Evolutionary conservation across 2,888 invertebrate genomes (phyloP).

Genomic region (Himalopsyche japonica): DNA sequence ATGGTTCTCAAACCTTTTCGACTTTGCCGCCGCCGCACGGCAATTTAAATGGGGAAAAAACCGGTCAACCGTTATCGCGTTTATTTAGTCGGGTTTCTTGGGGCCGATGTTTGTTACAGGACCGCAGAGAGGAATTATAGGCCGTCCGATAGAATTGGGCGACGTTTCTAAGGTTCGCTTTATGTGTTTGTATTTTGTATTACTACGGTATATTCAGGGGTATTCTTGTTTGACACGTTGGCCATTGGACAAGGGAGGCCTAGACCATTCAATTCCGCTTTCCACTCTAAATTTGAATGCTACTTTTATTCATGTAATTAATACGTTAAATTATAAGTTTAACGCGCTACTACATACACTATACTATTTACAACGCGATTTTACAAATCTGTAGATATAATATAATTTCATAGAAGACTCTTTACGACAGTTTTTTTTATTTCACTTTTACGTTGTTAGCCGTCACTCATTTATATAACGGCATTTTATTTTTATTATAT

Average conservation of each 20-base stretch:
- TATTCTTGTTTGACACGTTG: not conserved
- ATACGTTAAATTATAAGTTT: not conserved
- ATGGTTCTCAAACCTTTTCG: not conserved
- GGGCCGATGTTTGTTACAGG: not conserved
- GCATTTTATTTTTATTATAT: too few species aligned
- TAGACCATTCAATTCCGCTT: not conserved
- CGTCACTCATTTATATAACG: too few species aligned
- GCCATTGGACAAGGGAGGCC: not conserved
- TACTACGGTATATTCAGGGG: not conserved
- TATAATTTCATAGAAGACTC: too few species aligned
- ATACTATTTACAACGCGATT: too few species aligned
- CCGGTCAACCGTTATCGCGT: not conserved
- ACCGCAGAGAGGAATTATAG: not conserved
- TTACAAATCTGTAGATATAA: too few species aligned
- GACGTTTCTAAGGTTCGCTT: not conserved
- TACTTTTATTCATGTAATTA: not conserved
- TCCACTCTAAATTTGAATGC: not conserved
- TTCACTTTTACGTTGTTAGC: too few species aligned
- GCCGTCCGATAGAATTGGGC: not conserved
- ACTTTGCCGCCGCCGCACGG: not conserved
- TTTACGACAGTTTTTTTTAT: too few species aligned
- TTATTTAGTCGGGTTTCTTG: not conserved
- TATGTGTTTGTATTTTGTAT: not conserved
- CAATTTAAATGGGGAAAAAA: not conserved
- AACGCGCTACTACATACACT: too few species aligned